Conservation (phyloP, 2,797 vertebrate species). For the Furcifer pardalis region DNA sequence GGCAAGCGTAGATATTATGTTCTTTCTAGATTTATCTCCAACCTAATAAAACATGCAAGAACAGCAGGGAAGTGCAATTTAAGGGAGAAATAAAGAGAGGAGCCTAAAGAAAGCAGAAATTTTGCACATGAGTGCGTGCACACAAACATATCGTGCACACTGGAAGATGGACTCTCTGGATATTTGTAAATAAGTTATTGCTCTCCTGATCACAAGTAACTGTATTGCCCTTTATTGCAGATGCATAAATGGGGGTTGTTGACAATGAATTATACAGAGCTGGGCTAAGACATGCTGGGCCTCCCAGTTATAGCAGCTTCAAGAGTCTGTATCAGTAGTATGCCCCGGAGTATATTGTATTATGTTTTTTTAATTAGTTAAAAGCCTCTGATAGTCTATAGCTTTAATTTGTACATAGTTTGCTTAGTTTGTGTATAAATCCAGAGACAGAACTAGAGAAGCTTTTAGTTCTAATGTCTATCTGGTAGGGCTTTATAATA, state of each 20-base stretch:
- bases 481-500: too few species aligned
- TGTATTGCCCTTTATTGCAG: not conserved
- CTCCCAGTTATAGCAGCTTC: too few species aligned
- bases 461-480: not conserved
- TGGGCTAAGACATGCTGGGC: too few species aligned
- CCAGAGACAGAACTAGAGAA: too few species aligned
- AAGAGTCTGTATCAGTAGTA: too few species aligned
- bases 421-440: too few species aligned
- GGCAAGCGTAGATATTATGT: not conserved
- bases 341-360: too few species aligned
- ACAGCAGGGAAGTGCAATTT: not conserved
- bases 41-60: constrained; percentile 31
- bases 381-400: too few species aligned
- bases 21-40: constrained; percentile 24
- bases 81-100: not conserved
- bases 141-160: not conserved
- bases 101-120: not conserved
- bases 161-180: not conserved
- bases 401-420: too few species aligned
- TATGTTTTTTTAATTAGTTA: too few species aligned
- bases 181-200: not conserved
- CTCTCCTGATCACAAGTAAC: not conserved
- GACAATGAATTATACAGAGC: not conserved
- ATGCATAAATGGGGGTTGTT: not conserved
- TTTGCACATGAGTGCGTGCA: not conserved